These are phyloP conservation scores for Hyles lineata DNA, from an alignment of 2,888 invertebrate genomes.

Conservation along the genomic window DNA sequence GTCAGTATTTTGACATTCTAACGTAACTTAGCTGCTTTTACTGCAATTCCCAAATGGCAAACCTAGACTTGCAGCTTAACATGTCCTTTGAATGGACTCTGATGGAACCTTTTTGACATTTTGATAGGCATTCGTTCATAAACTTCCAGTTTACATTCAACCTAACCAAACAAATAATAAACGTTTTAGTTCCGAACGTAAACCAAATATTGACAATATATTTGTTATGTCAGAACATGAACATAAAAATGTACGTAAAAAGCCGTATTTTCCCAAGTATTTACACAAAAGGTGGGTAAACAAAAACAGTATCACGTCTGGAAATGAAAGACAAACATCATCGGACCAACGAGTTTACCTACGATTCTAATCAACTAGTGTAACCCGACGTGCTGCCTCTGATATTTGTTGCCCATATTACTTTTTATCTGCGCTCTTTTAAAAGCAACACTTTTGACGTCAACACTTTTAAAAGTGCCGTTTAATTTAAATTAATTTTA, in stretches of 20 bases:
- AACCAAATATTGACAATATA: conserved; percentile 1
- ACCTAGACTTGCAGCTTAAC: too few relatives aligned
- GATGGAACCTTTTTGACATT: too few relatives aligned
- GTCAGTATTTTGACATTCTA: too few relatives aligned
- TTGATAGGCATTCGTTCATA: too few relatives aligned
- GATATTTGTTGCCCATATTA: conserved; percentile 41
- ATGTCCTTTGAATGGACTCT: too few relatives aligned
- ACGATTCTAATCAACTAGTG: conserved; percentile 60
- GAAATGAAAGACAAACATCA: conserved; percentile 66
- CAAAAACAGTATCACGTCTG: conserved; percentile 21
- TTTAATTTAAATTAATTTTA: neutral
- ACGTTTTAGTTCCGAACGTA: neutral
- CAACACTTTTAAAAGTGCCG: conserved; percentile 5
- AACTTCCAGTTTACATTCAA: too few relatives aligned
- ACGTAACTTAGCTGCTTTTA: too few relatives aligned
- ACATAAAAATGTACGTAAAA: neutral
- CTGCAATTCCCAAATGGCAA: too few relatives aligned
- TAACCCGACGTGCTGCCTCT: conserved; percentile 41
- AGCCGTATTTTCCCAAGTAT: conserved; percentile 16
- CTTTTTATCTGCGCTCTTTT: neutral
- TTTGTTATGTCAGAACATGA: neutral
- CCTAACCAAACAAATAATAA: neutral
- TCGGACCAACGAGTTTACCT: conserved; percentile 52
- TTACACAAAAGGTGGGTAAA: conserved; percentile 20
- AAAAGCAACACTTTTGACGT: conserved; percentile 2